These are phyloP conservation scores for Fragum fragum DNA, from an alignment of 2,888 invertebrate genomes.

Conservation along the genomic window DNA sequence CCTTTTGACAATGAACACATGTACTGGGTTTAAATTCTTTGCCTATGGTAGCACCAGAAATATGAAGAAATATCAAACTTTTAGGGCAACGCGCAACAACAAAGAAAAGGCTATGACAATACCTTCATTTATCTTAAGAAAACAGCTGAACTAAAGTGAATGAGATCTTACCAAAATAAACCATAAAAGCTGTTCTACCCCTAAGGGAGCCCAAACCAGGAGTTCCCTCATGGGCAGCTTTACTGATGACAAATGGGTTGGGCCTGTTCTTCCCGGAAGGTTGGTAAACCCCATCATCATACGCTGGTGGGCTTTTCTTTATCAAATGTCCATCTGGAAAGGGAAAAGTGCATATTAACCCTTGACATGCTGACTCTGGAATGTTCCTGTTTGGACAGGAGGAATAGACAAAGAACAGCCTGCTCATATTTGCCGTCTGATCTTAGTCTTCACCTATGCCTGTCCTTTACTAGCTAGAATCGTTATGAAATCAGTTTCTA, in stretches of 20 bases:
- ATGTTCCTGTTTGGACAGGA: too few species aligned
- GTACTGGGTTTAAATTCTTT: too few species aligned
- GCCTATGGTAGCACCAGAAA: too few species aligned
- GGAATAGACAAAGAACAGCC: too few species aligned
- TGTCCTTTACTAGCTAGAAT: not conserved
- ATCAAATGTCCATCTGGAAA: slow-evolving; percentile 88
- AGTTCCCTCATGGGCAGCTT: slow-evolving; percentile 74
- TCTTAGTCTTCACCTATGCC: not conserved
- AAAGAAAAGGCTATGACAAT: too few species aligned
- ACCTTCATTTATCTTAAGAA: too few species aligned
- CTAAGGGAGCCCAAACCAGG: slow-evolving; percentile 87
- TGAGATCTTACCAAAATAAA: slow-evolving; percentile 88
- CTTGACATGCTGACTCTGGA: too few species aligned
- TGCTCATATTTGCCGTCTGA: too few species aligned
- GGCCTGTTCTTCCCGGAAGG: slow-evolving; percentile 88
- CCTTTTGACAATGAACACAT: too few species aligned
- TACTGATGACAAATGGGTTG: slow-evolving; percentile 88
- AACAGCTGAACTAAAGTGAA: not conserved
- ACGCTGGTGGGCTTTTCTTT: slow-evolving; percentile 88
- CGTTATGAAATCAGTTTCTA: too few species aligned
- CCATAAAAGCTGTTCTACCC: slow-evolving; percentile 89
- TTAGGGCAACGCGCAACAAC: too few species aligned
- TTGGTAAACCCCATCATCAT: slow-evolving; percentile 89
- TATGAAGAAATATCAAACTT: too few species aligned
- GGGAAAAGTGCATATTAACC: not conserved